These are phyloP conservation scores for Sisyra terminalis DNA, from an alignment of 2,888 invertebrate genomes.

Conservation along the genomic window DNA sequence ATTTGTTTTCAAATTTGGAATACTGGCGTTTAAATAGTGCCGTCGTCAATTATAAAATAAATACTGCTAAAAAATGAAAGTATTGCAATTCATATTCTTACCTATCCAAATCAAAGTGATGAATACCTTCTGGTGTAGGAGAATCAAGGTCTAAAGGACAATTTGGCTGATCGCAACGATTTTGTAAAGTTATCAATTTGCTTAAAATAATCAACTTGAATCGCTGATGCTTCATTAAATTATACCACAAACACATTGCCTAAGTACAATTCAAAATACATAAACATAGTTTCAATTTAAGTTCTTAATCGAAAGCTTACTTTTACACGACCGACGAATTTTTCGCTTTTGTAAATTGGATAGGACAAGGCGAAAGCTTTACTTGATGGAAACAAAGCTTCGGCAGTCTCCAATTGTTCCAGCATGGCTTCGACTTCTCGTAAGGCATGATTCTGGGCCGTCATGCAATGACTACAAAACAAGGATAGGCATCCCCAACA, in stretches of 20 bases:
- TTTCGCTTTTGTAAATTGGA: slow-evolving; percentile 43
- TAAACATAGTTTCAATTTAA: slow-evolving; percentile 2
- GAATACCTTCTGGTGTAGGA: too few relatives aligned
- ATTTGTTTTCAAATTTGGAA: too few relatives aligned
- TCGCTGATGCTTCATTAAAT: slow-evolving; percentile 70
- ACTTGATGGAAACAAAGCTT: slow-evolving; percentile 69
- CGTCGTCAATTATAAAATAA: too few relatives aligned
- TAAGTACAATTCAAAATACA: slow-evolving; percentile 20
- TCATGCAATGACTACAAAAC: slow-evolving; percentile 52
- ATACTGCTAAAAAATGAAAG: too few relatives aligned
- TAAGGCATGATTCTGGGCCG: slow-evolving; percentile 56
- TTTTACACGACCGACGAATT: background rate
- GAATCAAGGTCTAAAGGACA: too few relatives aligned
- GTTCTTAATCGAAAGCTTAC: background rate
- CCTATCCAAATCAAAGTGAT: too few relatives aligned
- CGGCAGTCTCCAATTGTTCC: slow-evolving; percentile 55
- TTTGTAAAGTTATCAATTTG: slow-evolving; percentile 36
- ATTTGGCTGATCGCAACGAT: slow-evolving; percentile 16
- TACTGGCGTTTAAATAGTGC: too few relatives aligned
- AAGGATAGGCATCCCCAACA: slow-evolving; percentile 57
- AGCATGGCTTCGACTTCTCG: slow-evolving; percentile 56
- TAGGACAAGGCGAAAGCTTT: slow-evolving; percentile 61
- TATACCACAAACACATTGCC: slow-evolving; percentile 85
- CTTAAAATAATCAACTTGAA: slow-evolving; percentile 62
- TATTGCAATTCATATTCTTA: too few relatives aligned